Base-by-base conservation (phyloP, 2,113 vertebrate species). In the Erythrolamprus reginae region DNA sequence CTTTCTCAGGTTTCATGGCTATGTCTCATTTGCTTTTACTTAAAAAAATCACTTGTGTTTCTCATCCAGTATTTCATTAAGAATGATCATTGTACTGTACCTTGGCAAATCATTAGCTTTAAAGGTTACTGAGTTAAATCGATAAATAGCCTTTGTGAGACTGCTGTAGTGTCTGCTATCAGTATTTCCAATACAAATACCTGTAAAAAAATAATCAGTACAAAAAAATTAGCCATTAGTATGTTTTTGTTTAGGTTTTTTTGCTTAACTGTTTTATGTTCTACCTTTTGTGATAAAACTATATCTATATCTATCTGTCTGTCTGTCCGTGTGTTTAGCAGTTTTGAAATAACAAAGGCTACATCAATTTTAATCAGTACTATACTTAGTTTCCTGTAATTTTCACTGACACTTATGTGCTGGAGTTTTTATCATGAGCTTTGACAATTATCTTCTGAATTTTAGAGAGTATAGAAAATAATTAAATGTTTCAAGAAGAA, bases 91-190 rank as follows among this genome's bases (percentile, higher is more conserved):
- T 4, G 48, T 4, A 84, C 52, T 8, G 87, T 94, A 99, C 99
- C 98, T 98, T 51, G 93, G 93, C 17, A 95, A 33, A 95, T 96
- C 97, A 12, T 97, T 97, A 47, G 97, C 91, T 53, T 92, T 95
- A 65, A 99, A 91, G 96, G 97, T 95, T 82, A 97, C 0, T 0
- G 99, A 98, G 33, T 96, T 95, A 84, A 99, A 99, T 48, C 98
- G 97, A 93, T 99, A 99, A 93, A 98, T 98, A 93, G 97, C 94
- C 0, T 89, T 93, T 82, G 98, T 98, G 93, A 99, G 28, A 85
- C 97, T 97, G 45, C 90, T 94, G 93, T 97, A 99, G 93, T 99
- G 98, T 55, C 98, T 97, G 95, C 98, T 99, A 94, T 99, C 99
- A 0, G 99, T 99, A 95, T 98, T 99, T 51, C 95, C 98, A 51